Evolutionary conservation across 1,140 invertebrate species (phyloP), one percentile per base, ranked within the genome.

Genomic region (Drosophila fuyamai): DNA sequence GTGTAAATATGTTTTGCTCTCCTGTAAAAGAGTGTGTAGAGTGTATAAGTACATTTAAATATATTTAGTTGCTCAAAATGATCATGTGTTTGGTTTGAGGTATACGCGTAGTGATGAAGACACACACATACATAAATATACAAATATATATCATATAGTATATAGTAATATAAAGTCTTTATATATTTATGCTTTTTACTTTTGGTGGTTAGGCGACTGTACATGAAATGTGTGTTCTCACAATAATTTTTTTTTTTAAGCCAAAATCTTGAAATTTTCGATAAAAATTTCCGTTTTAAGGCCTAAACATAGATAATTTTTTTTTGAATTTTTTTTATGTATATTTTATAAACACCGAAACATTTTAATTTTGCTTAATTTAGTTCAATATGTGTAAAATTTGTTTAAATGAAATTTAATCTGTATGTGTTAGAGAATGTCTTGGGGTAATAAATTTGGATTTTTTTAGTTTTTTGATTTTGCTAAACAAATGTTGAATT

Each of bases 31-130:
- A 68, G 60, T 85, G 79, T 86, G 61, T 82, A 86, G 72, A 80
- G 83, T 90, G 81, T 90, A 90, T 90, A 90, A 90, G 85, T 90
- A 89, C 67, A 74, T 89, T 79, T 89, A 67, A 80, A 88, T 89
- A 89, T 88, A 70, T 82, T 76, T 78, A 78, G 78, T 73, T 80
- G 63, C 82, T 82, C 79, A 83, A 88, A 88, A 90, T 91, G 79
- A 91, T 91, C 81, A 91, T 91, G 84, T 72, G 70, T 73, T 71
- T 71, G 67, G 55, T 79, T 92, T 92, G 91, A 92, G 91, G 91
- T 92, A 92, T 92, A 92, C 91, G 88, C 91, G 90, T 92, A 91
- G 80, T 91, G 80, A 86, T 88, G 61, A 92, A 92, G 91, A 92
- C 91, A 92, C 91, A 92, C 91, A 92, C 88, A 92, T 88, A 88